Evolutionary conservation across 2,797 vertebrate genomes (phyloP).

Genomic region (Darevskia nairensis): DNA sequence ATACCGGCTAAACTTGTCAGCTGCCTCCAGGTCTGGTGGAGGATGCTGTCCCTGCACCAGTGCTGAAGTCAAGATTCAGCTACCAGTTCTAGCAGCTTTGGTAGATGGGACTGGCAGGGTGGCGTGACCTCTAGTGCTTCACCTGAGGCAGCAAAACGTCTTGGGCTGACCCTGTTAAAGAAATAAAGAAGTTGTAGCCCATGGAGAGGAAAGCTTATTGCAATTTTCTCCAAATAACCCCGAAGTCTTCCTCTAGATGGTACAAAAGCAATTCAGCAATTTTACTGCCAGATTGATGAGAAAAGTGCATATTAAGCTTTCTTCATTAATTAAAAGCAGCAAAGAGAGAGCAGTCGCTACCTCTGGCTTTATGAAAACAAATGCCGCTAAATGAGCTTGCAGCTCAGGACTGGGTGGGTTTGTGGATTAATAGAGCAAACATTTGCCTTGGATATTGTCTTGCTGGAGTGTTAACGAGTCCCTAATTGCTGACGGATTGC

Average conservation of each 20-base stretch:
- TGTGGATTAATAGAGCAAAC: constrained; percentile 35
- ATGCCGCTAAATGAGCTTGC: constrained; percentile 58
- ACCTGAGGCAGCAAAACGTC: too few relatives aligned
- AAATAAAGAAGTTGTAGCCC: constrained; percentile 67
- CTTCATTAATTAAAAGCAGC: constrained; percentile 78
- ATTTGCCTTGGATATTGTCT: constrained; percentile 47
- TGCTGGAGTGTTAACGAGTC: constrained; percentile 55
- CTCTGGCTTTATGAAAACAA: constrained; percentile 70
- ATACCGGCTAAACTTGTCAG: too few relatives aligned
- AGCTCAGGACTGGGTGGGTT: constrained; percentile 40
- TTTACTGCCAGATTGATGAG: constrained; percentile 72
- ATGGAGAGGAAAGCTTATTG: constrained; percentile 59
- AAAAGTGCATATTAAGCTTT: constrained; percentile 74
- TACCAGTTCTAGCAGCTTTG: too few relatives aligned
- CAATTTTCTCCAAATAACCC: constrained; percentile 72
- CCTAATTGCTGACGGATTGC: constrained; percentile 38
- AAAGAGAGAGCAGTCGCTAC: constrained; percentile 55
- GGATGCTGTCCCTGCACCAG: too few relatives aligned
- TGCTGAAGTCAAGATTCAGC: too few relatives aligned
- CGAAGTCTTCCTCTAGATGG: constrained; percentile 72
- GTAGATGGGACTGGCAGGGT: too few relatives aligned
- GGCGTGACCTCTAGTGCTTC: too few relatives aligned
- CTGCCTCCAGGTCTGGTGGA: too few relatives aligned
- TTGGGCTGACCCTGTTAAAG: constrained; percentile 50
- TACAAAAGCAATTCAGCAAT: constrained; percentile 76